phyloP scores from a whole-genome alignment of 2,888 invertebrate genomes.

The Drosophila meridionalis region DNA sequence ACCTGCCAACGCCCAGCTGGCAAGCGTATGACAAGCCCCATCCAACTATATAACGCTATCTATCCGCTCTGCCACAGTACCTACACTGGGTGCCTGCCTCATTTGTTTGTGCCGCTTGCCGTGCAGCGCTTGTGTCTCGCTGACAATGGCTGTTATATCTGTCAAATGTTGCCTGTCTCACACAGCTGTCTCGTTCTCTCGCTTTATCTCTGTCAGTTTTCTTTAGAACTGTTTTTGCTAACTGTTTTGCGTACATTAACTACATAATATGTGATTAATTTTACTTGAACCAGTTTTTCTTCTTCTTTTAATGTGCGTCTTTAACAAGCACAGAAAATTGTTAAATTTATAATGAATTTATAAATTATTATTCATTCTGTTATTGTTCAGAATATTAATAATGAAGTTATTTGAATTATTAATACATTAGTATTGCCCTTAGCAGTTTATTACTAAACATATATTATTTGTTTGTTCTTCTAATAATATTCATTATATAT shows the following conservation, averaged over 20 bases:
- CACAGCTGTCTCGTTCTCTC: conserved; percentile 6
- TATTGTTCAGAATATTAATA: background rate
- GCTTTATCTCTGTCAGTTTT: background rate
- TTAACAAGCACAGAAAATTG: conserved; percentile 31
- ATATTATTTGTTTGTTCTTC: too few relatives aligned
- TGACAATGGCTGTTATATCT: conserved; percentile 56
- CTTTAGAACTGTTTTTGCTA: background rate
- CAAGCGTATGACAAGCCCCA: conserved; percentile 35
- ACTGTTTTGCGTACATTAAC: conserved; percentile 35
- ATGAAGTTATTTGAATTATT: background rate
- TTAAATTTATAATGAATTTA: background rate
- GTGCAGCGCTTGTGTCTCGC: conserved; percentile 10
- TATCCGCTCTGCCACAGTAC: conserved; percentile 11
- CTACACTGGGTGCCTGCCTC: conserved; percentile 16
- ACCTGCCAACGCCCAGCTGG: conserved; percentile 67
- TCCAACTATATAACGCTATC: conserved; percentile 10
- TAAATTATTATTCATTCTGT: background rate
- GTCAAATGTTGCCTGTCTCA: conserved; percentile 53
- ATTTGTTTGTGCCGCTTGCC: conserved; percentile 26
- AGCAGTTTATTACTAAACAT: too few relatives aligned
- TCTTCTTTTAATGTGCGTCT: conserved; percentile 22
- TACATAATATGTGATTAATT: conserved; percentile 55
- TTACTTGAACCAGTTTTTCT: conserved; percentile 31
- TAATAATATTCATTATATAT: too few relatives aligned
- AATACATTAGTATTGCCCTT: background rate